Evolutionary conservation across 2,113 vertebrate genomes (phyloP).

Genomic region (Etheostoma cragini): DNA sequence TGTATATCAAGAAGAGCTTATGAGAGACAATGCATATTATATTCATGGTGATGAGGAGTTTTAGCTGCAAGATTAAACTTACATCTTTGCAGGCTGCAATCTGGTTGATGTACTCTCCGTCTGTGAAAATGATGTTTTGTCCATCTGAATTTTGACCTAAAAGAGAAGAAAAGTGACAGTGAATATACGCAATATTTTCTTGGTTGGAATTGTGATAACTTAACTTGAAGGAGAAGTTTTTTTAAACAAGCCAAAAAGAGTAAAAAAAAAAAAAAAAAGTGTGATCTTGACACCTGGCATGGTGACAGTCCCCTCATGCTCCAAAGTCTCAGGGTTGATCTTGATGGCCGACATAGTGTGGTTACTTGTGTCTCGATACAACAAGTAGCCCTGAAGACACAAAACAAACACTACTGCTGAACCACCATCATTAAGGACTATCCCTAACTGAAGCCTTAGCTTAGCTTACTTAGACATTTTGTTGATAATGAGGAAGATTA

Average conservation of each 20-base stretch:
- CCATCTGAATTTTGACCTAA: slow-evolving; percentile 94
- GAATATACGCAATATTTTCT: background rate
- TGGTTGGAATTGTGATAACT: background rate
- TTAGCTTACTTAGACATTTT: background rate
- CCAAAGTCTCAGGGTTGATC: slow-evolving; percentile 98
- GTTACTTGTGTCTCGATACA: slow-evolving; percentile 96
- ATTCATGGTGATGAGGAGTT: background rate
- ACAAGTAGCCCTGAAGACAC: slow-evolving; percentile 90
- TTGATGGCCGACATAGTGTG: slow-evolving; percentile 94
- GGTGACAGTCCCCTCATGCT: slow-evolving; percentile 92
- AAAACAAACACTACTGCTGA: slow-evolving; percentile 33
- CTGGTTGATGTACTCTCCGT: slow-evolving; percentile 98
- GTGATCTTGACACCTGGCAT: slow-evolving; percentile 89
- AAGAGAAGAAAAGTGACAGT: slow-evolving; percentile 28
- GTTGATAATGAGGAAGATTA: background rate
- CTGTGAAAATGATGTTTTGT: slow-evolving; percentile 98
- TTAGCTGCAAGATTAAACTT: slow-evolving; percentile 61
- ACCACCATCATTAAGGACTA: background rate
- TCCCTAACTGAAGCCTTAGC: background rate
- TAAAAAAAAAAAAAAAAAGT: background rate
- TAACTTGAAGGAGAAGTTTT: background rate
- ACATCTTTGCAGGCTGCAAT: slow-evolving; percentile 99
- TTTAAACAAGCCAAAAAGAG: background rate
- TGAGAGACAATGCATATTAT: background rate
- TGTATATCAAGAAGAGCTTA: background rate